Conservation (phyloP, 2,888 invertebrate genomes). For the Caenorhabditis sinica region DNA sequence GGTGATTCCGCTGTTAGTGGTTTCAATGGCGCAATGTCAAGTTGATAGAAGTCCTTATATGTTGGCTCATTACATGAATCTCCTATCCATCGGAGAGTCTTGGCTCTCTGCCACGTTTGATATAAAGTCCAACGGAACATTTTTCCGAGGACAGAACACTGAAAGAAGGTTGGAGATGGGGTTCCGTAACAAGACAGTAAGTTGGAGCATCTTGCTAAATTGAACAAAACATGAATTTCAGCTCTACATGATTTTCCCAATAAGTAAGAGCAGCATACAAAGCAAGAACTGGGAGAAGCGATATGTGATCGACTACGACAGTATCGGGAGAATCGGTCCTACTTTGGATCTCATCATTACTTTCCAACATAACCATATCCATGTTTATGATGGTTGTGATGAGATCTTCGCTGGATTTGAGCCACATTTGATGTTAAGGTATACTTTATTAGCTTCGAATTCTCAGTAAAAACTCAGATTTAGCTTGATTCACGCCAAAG, state of each 20-base stretch:
- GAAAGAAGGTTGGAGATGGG: conserved; percentile 43
- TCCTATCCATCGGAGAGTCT: conserved; percentile 50
- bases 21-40: background rate
- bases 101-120: conserved; percentile 43
- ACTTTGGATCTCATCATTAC: conserved; percentile 64
- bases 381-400: conserved; percentile 70
- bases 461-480: background rate
- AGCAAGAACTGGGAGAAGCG: conserved; percentile 36
- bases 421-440: conserved; percentile 62
- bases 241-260: conserved; percentile 34
- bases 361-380: conserved; percentile 65
- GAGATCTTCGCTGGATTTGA: conserved; percentile 65
- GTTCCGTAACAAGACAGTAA: conserved; percentile 37
- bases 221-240: background rate
- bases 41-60: conserved; percentile 35
- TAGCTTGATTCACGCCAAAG: conserved; percentile 39
- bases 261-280: background rate
- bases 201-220: background rate
- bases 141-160: conserved; percentile 38
- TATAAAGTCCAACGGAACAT: conserved; percentile 38
- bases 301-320: conserved; percentile 44
- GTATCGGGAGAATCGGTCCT: conserved; percentile 55
- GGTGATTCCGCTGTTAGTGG: conserved; percentile 25
- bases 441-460: background rate
- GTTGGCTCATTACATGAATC: conserved; percentile 56